Evolutionary conservation across 2,888 invertebrate species (phyloP), one percentile per base, ranked within the genome.

Genomic region (Cantharis rustica): DNA sequence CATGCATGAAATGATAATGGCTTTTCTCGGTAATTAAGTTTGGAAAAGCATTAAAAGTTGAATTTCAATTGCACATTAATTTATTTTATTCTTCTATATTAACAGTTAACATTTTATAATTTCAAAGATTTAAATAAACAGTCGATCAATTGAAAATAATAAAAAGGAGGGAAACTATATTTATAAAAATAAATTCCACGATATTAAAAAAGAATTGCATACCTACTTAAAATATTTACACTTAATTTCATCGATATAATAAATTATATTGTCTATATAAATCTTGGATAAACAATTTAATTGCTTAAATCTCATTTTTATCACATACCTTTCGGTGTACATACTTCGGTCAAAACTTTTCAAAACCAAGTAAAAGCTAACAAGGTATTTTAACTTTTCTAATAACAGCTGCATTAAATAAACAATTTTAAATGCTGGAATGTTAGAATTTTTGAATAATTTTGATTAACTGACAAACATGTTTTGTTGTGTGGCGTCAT

Each of bases 401-500:
- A 47, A 47, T 7, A 47, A 47, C 47, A 47, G 47, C 47, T 47
- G 47, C 47, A 47, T 47, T 66, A 66, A 23, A 66, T 20, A 10
- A 3, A 69, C 61, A 27, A 71, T 47, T 62, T 74, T 69, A 69
- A 10, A 64, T 68, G 63, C 64, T 68, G 77, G 77, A 77, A 77
- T 77, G 77, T 72, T 47, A 11, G 5, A 66, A 9, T 68, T 47
- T n/a, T 13, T 16, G 20, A 10, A 16, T 31, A 17, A 63, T 31
- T 17, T 27, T 68, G 26, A 76, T 85, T 85, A 86, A 83, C 84
- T 85, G 74, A 83, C 81, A 89, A 93, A 93, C 88, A 93, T 89
- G 85, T 94, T 95, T 87, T 95, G 95, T 86, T 95, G 95, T 81
- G 94, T 92, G 77, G 93, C 90, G 88, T 96, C 95, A 86, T 93